phyloP scores from a whole-genome alignment of 2,888 invertebrate genomes.

The Apodemia duryi region DNA sequence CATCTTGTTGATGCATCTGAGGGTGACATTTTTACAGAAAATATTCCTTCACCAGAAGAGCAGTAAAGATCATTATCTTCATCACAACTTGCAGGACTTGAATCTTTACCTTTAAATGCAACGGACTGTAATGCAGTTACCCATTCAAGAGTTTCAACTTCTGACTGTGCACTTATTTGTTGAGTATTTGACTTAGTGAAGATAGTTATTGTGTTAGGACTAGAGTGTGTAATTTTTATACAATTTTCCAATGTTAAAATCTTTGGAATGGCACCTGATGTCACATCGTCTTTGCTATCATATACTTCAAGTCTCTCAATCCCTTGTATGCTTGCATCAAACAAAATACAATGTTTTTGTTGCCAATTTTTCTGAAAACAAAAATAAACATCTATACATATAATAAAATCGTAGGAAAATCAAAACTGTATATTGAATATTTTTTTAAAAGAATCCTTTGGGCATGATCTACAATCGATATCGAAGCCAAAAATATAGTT shows the following conservation, averaged over 20 bases:
- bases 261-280: constrained; percentile 81
- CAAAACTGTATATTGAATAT: too few species aligned
- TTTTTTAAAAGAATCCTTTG: too few species aligned
- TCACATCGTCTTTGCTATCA: constrained; percentile 87
- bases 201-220: constrained; percentile 82
- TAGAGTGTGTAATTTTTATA: constrained; percentile 87
- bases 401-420: too few species aligned
- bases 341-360: constrained; percentile 87
- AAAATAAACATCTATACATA: background rate
- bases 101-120: constrained; percentile 85
- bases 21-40: constrained; percentile 86
- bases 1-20: constrained; percentile 90
- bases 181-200: constrained; percentile 87
- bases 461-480: too few species aligned
- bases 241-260: constrained; percentile 93
- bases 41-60: constrained; percentile 90
- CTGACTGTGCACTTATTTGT: constrained; percentile 79
- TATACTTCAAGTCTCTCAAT: constrained; percentile 92
- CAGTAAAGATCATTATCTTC: constrained; percentile 94
- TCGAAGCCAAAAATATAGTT: too few species aligned
- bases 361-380: constrained; percentile 88
- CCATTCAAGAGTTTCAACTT: constrained; percentile 87
- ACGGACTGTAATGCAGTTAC: constrained; percentile 88
- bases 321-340: constrained; percentile 90
- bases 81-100: constrained; percentile 82